Evolutionary conservation across 2,113 vertebrate genomes (phyloP), one percentile per base, ranked within the genome.

Genomic region (Calypte anna): DNA sequence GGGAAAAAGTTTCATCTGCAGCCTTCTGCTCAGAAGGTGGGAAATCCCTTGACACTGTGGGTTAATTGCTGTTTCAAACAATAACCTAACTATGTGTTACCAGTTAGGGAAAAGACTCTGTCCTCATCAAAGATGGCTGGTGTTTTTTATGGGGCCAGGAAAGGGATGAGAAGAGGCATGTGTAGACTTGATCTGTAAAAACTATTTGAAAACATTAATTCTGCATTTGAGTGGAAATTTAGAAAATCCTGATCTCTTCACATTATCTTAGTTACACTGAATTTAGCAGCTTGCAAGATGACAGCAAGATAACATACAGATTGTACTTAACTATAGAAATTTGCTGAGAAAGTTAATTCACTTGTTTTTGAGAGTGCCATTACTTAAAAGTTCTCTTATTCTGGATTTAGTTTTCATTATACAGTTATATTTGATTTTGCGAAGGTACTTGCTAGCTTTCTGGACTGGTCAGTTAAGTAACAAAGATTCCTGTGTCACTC

Each of bases 401-500:
- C 66, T 68, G 74, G 24, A 72, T 75, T 94, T 84, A 33, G 22
- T 83, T 93, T 96, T 94, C 67, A 64, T 90, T 43, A 77, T 74
- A 81, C 3, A 16, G 66, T 78, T 94, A n/a, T 72, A 44, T 73
- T 77, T 77, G 85, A 40, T 92, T 88, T 91, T 92, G 88, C 72
- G 50, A 78, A 51, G 70, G 61, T 88, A 87, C 62, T 77, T 75
- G 54, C 33, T 84, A 64, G 46, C 33, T 96, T 91, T 91, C 61
- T 93, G 88, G 81, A 94, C 69, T 87, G 72, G 80, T 88, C 81
- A 94, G 44, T 93, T 55, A 94, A 95, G 64, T 67, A 68, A 79
- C 50, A 50, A 36, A 93, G 73, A 80, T 73, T 88, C 94, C n/a
- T 48, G 10, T 74, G 44, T 55, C 36, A n/a, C 64, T 91, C 14